Percentiles rank a stretch among this genome's conserved stretches.
These are phyloP conservation scores for Polyergus mexicanus DNA, from an alignment of 1,140 invertebrate species.

Conservation along the genomic window DNA sequence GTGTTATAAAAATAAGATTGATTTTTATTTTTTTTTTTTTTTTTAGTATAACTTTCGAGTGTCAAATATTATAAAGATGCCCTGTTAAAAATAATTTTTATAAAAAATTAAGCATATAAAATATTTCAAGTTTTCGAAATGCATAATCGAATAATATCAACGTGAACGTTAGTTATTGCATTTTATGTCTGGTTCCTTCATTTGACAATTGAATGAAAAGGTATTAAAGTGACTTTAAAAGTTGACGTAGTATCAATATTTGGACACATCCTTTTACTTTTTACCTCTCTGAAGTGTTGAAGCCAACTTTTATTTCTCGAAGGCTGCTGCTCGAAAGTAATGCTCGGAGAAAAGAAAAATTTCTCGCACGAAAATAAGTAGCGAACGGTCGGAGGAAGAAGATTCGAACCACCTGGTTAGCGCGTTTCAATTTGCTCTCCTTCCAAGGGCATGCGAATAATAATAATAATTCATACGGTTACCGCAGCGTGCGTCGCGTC, in stretches of 20 bases:
- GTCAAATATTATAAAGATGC: neutral
- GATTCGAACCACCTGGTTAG: constrained; percentile 66
- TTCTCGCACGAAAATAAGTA: constrained; percentile 53
- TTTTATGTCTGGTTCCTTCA: constrained; percentile 12
- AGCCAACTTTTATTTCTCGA: constrained; percentile 53
- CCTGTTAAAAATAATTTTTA: neutral
- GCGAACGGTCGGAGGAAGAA: constrained; percentile 41
- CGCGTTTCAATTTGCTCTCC: constrained; percentile 65
- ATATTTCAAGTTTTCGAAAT: neutral
- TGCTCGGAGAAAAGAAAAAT: constrained; percentile 55
- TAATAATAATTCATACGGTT: constrained; percentile 62
- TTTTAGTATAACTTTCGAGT: neutral
- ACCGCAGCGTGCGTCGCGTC: constrained; percentile 44
- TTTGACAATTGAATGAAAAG: constrained; percentile 37
- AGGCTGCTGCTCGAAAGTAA: constrained; percentile 46
- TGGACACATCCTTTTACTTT: constrained; percentile 53
- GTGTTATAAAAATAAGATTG: constrained; percentile 5
- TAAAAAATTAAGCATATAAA: neutral
- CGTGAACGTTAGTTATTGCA: neutral
- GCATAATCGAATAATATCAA: constrained; percentile 33
- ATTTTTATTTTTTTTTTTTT: constrained; percentile 6
- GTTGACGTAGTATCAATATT: constrained; percentile 58
- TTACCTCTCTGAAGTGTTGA: constrained; percentile 47
- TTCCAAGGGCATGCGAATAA: constrained; percentile 58
- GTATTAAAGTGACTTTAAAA: constrained; percentile 41